phyloP scores from a whole-genome alignment of 2,797 vertebrate species.

The Tadarida brasiliensis region DNA sequence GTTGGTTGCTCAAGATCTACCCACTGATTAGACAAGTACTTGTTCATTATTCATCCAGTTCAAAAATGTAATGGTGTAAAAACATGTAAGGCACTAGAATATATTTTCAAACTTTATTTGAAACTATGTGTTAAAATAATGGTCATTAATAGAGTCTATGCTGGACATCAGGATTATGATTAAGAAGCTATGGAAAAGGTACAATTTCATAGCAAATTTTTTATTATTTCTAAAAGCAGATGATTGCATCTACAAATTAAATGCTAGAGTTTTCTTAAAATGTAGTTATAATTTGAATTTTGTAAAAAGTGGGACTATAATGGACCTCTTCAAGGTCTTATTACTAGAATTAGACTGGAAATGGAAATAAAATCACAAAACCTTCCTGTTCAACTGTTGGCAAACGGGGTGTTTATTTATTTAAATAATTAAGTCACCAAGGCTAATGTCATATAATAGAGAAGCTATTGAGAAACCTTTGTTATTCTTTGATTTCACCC shows the following conservation, averaged over 20 bases:
- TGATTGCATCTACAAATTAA: background rate
- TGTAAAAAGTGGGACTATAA: background rate
- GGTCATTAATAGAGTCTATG: background rate
- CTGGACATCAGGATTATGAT: background rate
- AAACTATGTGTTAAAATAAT: constrained; percentile 55
- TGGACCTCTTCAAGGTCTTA: background rate
- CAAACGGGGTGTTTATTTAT: background rate
- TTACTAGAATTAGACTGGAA: background rate
- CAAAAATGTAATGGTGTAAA: background rate
- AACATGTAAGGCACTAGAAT: constrained; percentile 5
- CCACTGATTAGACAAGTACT: background rate
- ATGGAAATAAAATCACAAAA: constrained; percentile 30
- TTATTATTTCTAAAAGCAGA: constrained; percentile 52
- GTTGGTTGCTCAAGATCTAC: background rate
- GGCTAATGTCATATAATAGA: background rate
- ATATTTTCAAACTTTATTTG: constrained; percentile 35
- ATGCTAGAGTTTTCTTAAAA: background rate
- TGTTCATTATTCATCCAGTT: constrained; percentile 36
- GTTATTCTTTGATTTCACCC: background rate
- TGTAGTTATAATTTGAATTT: constrained; percentile 20
- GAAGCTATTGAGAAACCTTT: background rate
- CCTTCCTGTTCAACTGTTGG: background rate
- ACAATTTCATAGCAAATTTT: constrained; percentile 36
- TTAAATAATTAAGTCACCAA: constrained; percentile 46
- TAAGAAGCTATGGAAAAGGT: background rate